Evolutionary conservation across 2,113 vertebrate species (phyloP), one percentile per base, ranked within the genome.

Genomic region (Callaeas wilsoni): DNA sequence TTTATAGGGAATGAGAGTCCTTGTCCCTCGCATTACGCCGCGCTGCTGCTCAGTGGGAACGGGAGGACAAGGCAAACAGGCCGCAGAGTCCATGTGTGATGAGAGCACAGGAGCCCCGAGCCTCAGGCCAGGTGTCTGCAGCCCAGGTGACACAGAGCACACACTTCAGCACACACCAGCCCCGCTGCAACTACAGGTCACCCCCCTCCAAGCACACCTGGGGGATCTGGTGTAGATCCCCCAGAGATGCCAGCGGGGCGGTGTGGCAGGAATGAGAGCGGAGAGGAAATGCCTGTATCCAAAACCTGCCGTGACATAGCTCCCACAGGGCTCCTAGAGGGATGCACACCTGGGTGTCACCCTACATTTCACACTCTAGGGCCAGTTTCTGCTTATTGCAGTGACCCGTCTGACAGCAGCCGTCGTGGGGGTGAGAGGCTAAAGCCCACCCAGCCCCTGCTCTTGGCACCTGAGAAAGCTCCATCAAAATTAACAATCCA

Each of bases 301-400:
- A 50, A 88, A 88, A 44, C 8, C 29, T 74, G 33, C 33, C 14
- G 56, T 35, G 32, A 62, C 9, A 12, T 1, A 32, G 4, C 8
- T 53, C 23, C 13, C 1, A 1, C 22, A 39, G 21, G 18, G 27
- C 26, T 76, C 39, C 27, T 14, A 5, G 33, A 35, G 19, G 3
- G 7, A 23, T 18, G 39, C 20, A 32, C 25, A 32, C 22, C 37
- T 35, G 15, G 33, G 22, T 41, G 37, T 22, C 59, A 56, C 76
- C 26, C 42, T 22, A 35, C 14, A 16, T 23, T 39, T 59, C 56
- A 53, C 10, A 22, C 18, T 0, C 22, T 6, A 2, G 4, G 0
- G 1, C 7, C 46, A 41, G 2, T 30, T 90, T 46, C 39, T 79
- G 15, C 32, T 35, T 39, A 18, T 47, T 87, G 16, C 1, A 5